Base-by-base conservation (phyloP, 2,888 invertebrate species). In the Drosophila affinis region DNA sequence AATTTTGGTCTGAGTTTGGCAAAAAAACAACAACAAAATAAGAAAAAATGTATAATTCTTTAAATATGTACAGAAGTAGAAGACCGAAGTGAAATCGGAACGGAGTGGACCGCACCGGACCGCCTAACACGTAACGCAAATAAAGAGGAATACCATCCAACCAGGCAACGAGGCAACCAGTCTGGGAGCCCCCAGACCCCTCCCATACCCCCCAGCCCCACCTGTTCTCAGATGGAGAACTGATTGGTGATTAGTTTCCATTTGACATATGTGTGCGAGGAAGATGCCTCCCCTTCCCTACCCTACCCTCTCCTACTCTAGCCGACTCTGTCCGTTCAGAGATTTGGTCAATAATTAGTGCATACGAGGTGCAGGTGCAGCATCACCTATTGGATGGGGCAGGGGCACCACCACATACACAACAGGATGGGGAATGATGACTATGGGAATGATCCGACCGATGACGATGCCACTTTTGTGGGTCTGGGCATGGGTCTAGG, bases 211-310 rank as follows among this genome's bases (percentile, higher is more conserved):
- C 21, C 21, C 21, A 21, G 21, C 29, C 29, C 2, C 29, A 29
- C 29, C 29, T 29, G 29, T 29, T 29, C 29, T 29, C 29, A 29
- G 9, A 29, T 29, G 29, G 29, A 29, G 67, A 54, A 78, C 78
- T 86, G 83, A 88, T 87, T 82, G 83, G 86, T 83, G 79, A 82
- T 82, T 83, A 86, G 87, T 75, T 86, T 62, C 69, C 67, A 87
- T 72, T 85, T 85, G 82, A 85, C 85, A 85, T 75, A 71, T 53
- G 54, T 57, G 45, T 62, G 51, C 10, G 45, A 45, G 57, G 29
- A n/a, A 29, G 3, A 18, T 5, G 24, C 17, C 10, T 34, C 17
- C 39, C 7, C 27, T 10, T n/a, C 9, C 18, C 12, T 3, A 14
- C 2, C 18, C 18, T n/a, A 18, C 21, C 21, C 14, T 10, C 4